Evolutionary conservation across 2,113 vertebrate species (phyloP).

Genomic region (Seriola quinqueradiata): DNA sequence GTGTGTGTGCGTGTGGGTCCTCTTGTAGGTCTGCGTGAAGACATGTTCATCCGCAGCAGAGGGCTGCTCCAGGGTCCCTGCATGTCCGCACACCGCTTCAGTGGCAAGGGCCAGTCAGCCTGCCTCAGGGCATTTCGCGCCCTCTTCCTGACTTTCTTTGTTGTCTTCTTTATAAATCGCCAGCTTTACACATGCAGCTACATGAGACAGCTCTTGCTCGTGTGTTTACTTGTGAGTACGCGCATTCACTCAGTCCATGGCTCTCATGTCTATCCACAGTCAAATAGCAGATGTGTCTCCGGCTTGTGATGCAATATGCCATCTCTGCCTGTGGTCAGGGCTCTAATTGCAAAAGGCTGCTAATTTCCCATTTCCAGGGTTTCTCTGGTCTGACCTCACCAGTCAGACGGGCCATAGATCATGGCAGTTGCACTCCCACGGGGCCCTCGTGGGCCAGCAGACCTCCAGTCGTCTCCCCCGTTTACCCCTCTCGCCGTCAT

Average conservation of each 20-base stretch:
- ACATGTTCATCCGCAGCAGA: conserved; percentile 83
- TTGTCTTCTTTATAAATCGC: conserved; percentile 61
- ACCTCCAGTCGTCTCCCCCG: conserved; percentile 84
- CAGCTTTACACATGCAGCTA: conserved; percentile 38
- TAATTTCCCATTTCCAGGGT: conserved; percentile 93
- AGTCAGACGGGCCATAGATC: conserved; percentile 84
- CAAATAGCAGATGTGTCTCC: conserved; percentile 41
- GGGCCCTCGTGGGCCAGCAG: conserved; percentile 86
- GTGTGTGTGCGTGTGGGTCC: conserved; percentile 50
- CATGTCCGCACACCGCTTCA: conserved; percentile 74
- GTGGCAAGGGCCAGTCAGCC: conserved; percentile 85
- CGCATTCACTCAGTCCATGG: neutral
- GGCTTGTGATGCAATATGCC: conserved; percentile 44
- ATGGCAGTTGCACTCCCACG: conserved; percentile 82
- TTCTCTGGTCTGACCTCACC: conserved; percentile 87
- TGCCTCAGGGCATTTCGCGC: conserved; percentile 86
- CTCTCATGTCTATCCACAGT: conserved; percentile 18
- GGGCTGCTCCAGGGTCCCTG: conserved; percentile 69
- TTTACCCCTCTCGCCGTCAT: conserved; percentile 89
- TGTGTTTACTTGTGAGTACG: conserved; percentile 20
- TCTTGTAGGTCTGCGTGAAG: conserved; percentile 80
- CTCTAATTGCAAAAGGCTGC: conserved; percentile 90
- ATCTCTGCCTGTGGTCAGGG: conserved; percentile 76
- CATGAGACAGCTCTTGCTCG: conserved; percentile 35
- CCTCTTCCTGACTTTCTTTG: conserved; percentile 68